Base-by-base conservation (phyloP, 2,888 invertebrate species). In the Gymnoscelis rufifasciata region DNA sequence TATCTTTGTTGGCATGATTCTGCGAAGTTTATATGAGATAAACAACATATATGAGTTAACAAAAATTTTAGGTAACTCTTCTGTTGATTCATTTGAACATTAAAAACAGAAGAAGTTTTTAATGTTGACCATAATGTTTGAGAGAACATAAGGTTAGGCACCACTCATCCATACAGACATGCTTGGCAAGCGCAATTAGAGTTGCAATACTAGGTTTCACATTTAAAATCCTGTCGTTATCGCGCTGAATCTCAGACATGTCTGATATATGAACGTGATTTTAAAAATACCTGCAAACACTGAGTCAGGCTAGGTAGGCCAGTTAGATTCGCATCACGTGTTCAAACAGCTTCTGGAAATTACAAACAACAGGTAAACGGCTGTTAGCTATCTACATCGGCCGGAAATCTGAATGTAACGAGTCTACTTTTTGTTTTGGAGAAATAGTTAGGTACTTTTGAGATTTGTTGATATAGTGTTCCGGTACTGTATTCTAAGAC, bases 291-390 rank as follows among this genome's bases (percentile, higher is more conserved):
- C 59, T 59, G 59, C 47, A 47, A 43, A 47, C 40, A 60, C 58
- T 74, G 74, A 72, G 60, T 74, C 75, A 70, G 58, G 55, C 42
- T 56, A 55, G 62, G 19, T 19, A 35, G 14, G 35, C 19, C 35
- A 35, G 63, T 62, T 52, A 70, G 68, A 83, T 81, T 82, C 78
- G 70, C 57, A 68, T 65, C 71, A 71, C 77, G 78, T 72, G 62
- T 60, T 56, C 50, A 73, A 74, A 74, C 73, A 64, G 77, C 79
- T 79, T 71, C 79, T 79, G 79, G 74, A 76, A 77, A 74, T 70
- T 60, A 68, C 70, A 71, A 70, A 72, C 60, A 59, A 66, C 68
- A 69, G 76, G 62, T 64, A 69, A 71, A 66, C 58, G 68, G 66
- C 62, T 63, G 48, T 47, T 43, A 30, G 73, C 68, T 74, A 51